Evolutionary conservation across 1,140 invertebrate genomes (phyloP), one percentile per base, ranked within the genome.

Genomic region (Melipona quadrifasciata): DNA sequence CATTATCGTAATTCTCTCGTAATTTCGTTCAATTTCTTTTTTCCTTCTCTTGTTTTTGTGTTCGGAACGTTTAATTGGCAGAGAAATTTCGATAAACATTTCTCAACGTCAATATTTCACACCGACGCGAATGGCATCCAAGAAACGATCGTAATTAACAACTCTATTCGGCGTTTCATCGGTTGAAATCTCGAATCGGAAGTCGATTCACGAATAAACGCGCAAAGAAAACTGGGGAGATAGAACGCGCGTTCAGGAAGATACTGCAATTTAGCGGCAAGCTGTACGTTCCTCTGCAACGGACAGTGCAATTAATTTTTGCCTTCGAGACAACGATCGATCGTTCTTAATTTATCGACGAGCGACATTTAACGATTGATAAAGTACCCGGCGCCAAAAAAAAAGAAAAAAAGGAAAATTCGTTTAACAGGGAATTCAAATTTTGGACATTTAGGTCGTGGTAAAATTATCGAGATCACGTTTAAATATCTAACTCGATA

Each of bases 271-370:
- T 39, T 16, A 14, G 10, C 16, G 10, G 24, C 51, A 39, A 68
- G 53, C 27, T 80, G n/a, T 73, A 21, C 70, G 27, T 61, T 27
- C 31, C 31, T 21, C 34, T 47, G 21, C 24, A 47, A 24, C 39
- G 19, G 39, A 24, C 68, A 21, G 16, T 21, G 55, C 51, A 64
- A 81, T 71, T 71, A 73, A 81, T 81, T 73, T 72, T 71, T 80
- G 17, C 67, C 19, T 17, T 47, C 24, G 27, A 24, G 11, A 53
- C 68, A 47, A 47, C 68, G 34, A 39, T 72, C 78, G 51, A 58
- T 19, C 53, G 34, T 72, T 57, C 34, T 71, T 80, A 80, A 80
- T 72, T 72, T 72, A 72, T 71, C 68, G 24, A 12, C 12, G 0
- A 47, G 5, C 39, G 39, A 6, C 24, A n/a, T 71, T 71, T 47